A percentile compares a stretch with the other conserved stretches of the same genome.
These are phyloP conservation scores for Gallinago media DNA, from an alignment of 2,113 vertebrate species.

Conservation along the genomic window DNA sequence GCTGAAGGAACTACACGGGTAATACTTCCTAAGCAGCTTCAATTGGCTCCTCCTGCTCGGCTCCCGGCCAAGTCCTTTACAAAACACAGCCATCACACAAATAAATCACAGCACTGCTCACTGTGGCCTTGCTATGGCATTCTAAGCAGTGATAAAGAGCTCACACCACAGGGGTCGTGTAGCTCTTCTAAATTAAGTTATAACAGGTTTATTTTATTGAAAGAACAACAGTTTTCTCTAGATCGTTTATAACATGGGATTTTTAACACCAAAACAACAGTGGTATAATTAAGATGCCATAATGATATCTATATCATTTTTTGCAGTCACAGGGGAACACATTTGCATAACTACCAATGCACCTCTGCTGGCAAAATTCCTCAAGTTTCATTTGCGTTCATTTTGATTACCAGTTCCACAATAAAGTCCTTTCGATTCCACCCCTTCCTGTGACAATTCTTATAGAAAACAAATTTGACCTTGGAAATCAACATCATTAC, in stretches of 20 bases:
- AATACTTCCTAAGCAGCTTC: background rate
- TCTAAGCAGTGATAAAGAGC: background rate
- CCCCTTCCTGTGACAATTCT: background rate
- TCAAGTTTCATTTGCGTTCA: background rate
- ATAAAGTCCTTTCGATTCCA: background rate
- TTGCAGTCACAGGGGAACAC: accelerated
- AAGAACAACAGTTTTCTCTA: background rate
- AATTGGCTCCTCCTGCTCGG: background rate
- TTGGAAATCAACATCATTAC: background rate
- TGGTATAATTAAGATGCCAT: background rate
- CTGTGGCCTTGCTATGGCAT: background rate
- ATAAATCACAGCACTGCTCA: background rate
- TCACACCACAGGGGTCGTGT: background rate
- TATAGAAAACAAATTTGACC: background rate
- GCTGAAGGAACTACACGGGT: background rate
- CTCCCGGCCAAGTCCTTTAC: background rate
- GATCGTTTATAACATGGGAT: background rate
- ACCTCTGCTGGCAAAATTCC: background rate
- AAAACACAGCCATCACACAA: background rate
- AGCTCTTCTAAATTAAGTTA: background rate
- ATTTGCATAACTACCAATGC: background rate
- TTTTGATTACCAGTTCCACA: background rate
- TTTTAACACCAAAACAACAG: background rate
- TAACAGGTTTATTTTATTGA: background rate
- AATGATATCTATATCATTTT: background rate